Evolutionary conservation across 2,888 invertebrate species (phyloP).

Genomic region (Cabera pusaria): DNA sequence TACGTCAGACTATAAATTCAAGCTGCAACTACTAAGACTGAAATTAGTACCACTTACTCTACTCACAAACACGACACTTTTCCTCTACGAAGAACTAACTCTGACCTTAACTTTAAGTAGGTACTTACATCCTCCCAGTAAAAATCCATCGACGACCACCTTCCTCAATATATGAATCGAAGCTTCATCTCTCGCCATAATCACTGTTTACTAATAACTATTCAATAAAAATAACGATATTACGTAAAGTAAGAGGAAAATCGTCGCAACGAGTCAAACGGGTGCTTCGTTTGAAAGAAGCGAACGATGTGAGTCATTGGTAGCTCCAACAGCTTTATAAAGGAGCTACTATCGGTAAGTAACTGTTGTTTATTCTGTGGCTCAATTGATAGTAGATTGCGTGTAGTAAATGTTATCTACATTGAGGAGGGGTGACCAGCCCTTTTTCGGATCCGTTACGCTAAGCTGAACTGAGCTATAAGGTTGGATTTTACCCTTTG

Average conservation of each 20-base stretch:
- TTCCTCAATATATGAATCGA: constrained; percentile 54
- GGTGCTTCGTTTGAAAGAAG: constrained; percentile 6
- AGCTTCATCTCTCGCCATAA: constrained; percentile 47
- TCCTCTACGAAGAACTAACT: too few species aligned
- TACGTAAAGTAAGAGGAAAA: constrained; percentile 1
- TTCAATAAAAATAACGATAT: neutral
- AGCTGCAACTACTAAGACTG: too few species aligned
- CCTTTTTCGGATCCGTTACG: too few species aligned
- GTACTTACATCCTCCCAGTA: constrained; percentile 60
- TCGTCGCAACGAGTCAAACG: constrained; percentile 7
- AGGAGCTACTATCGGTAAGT: constrained; percentile 6
- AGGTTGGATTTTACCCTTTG: too few species aligned
- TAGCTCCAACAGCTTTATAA: constrained; percentile 1
- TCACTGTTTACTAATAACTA: constrained; percentile 7
- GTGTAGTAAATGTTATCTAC: too few species aligned
- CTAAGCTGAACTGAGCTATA: too few species aligned
- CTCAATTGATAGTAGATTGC: too few species aligned
- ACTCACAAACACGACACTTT: too few species aligned
- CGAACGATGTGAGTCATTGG: constrained; percentile 6
- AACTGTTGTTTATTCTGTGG: constrained; percentile 1
- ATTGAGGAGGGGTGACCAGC: too few species aligned
- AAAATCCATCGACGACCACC: constrained; percentile 57
- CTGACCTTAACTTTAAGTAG: neutral
- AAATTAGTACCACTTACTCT: too few species aligned
- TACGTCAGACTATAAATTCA: too few species aligned